Percentiles rank a stretch among this genome's conserved stretches.
Evolutionary conservation across 2,113 vertebrate genomes (phyloP).

Genomic region (Pongo pygmaeus): DNA sequence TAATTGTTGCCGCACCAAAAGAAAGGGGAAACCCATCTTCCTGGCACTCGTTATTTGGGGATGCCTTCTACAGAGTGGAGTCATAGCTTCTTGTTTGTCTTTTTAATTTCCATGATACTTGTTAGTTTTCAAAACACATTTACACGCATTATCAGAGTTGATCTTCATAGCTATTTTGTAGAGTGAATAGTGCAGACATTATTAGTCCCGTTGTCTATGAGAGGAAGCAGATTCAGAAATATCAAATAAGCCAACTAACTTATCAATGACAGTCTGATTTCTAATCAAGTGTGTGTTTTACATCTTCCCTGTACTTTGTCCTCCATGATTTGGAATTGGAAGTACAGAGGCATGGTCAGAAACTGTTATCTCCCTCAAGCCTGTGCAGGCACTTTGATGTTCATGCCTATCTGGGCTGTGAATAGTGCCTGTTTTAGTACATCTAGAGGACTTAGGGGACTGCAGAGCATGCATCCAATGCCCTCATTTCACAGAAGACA

Average conservation of each 20-base stretch:
- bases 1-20: not conserved
- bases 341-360: not conserved
- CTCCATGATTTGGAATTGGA: not conserved
- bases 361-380: not conserved
- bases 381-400: not conserved
- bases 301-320: not conserved
- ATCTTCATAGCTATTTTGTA: not conserved
- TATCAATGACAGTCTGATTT: not conserved
- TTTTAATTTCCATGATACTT: not conserved
- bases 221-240: not conserved
- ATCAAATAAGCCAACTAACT: not conserved
- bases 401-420: not conserved
- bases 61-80: not conserved
- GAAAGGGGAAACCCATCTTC: not conserved
- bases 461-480: not conserved
- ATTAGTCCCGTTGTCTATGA: not conserved
- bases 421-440: not conserved
- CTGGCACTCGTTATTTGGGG: too few species aligned
- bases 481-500: not conserved
- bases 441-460: not conserved
- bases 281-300: not conserved
- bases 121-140: slow-evolving; percentile 36
- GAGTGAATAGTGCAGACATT: not conserved
- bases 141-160: not conserved
- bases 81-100: not conserved